A percentile compares a stretch with the other conserved stretches of the same genome.
Evolutionary conservation across 2,888 invertebrate genomes (phyloP).

Genomic region (Sesia apiformis): DNA sequence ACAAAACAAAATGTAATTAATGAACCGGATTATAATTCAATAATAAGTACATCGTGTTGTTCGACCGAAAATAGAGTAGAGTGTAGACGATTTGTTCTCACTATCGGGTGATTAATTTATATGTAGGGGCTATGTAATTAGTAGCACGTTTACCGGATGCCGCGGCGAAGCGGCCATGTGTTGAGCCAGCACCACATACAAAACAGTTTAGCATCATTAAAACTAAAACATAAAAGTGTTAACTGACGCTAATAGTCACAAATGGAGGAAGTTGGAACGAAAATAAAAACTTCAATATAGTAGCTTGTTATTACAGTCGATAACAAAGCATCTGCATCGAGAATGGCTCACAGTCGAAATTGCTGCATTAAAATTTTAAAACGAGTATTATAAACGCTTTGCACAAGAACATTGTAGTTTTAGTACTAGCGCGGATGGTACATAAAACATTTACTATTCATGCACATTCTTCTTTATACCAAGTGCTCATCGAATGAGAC

Average conservation of each 20-base stretch:
- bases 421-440: slow-evolving; percentile 25
- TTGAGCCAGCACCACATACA: slow-evolving; percentile 8
- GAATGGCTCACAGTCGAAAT: slow-evolving; percentile 36
- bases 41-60: too few relatives aligned
- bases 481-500: too few relatives aligned
- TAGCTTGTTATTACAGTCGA: slow-evolving; percentile 9
- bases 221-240: slow-evolving; percentile 8
- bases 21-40: too few relatives aligned
- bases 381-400: slow-evolving; percentile 40
- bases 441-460: slow-evolving; percentile 32
- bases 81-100: slow-evolving; percentile 26
- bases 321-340: slow-evolving; percentile 19
- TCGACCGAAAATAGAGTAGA: too few relatives aligned
- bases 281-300: not conserved
- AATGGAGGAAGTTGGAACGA: not conserved
- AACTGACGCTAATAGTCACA: slow-evolving; percentile 27
- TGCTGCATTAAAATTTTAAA: slow-evolving; percentile 52
- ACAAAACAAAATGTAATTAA: too few relatives aligned
- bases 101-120: slow-evolving; percentile 44
- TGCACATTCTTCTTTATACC: too few relatives aligned
- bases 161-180: slow-evolving; percentile 28
- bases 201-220: not conserved
- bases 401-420: slow-evolving; percentile 42
- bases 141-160: slow-evolving; percentile 43
- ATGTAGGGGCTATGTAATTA: slow-evolving; percentile 53